Evolutionary conservation across 2,888 invertebrate species (phyloP), one percentile per base, ranked within the genome.

Genomic region (Aspidiotus destructor): DNA sequence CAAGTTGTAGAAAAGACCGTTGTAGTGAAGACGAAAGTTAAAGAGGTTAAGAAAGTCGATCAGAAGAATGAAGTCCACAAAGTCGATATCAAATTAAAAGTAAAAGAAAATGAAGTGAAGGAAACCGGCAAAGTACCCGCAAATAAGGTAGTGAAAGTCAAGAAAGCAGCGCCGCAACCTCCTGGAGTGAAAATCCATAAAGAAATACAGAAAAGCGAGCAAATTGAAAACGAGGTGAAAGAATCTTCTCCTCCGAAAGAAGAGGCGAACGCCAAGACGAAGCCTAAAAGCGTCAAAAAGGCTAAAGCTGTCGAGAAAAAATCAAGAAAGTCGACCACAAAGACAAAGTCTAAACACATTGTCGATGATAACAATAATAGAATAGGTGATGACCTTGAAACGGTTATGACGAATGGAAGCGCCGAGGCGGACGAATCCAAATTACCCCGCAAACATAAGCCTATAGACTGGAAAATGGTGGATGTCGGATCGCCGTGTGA

Each of bases 381-480:
- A 40, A 65, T 65, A 41, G 60, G 60, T 17, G 15, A 41, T 8
- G 41, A 61, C 41, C n/a, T 16, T 74, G 74, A 53, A 75, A 75
- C 62, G 60, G 68, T 17, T 60, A 62, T 52, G 74, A 74, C 40
- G 73, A 76, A 77, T 75, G 76, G 77, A 73, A 77, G 77, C 72
- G 77, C 78, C 72, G 72, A 72, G 55, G 72, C 72, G 71, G 72
- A 65, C 17, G 76, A 53, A n/a, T 15, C 13, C 8, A 42, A 17
- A 11, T 13, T 13, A 8, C 16, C 28, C 13, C 15, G 40, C 17
- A 62, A 48, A n/a, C 48, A 28, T 7, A 15, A 42, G 44, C 40
- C 54, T 7, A 69, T 69, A 42, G 61, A 69, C 55, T 69, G 69
- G 69, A 69, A 69, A 57, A 11, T 69, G 40, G 69, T 69, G 41